Evolutionary conservation across 2,888 invertebrate genomes (phyloP), one percentile per base, ranked within the genome.

Genomic region (Augochlorella aurata): DNA sequence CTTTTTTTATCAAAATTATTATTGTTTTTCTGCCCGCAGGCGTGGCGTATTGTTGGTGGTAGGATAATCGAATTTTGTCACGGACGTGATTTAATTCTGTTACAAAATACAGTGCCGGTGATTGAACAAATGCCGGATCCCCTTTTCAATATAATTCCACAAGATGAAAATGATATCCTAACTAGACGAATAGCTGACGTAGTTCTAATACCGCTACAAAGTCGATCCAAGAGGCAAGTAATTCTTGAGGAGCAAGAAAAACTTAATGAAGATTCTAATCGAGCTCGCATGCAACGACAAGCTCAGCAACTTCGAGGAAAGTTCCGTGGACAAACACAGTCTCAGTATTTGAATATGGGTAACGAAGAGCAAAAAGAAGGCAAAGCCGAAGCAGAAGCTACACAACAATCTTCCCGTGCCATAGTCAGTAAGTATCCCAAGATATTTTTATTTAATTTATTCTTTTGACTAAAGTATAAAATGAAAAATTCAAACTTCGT

Each of bases 301-400:
- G 83, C 88, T 0, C 78, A 84, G 18, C 89, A 90, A 16, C 89
- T 87, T 78, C 84, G 88, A 47, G 95, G 95, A 38, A 94, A 95
- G 38, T 95, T 95, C 88, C 94, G 96, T 71, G 97, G 97, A 2
- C 97, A 97, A 93, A 97, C 97, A 0, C 97, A 97, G 92, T 97
- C 97, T 3, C 97, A 97, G 92, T 97, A 97, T 92, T 94, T 97
- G 88, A 96, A 96, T 91, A 95, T 96, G 87, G 96, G 96, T 74
- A 95, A 95, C 79, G 95, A 95, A 58, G 94, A 94, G 81, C 91
- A 94, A 83, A 91, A 94, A 77, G 95, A 95, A 63, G 97, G 97
- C 24, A 97, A 96, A 92, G 97, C 97, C 0, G 97, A 97, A 92
- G 97, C 97, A 0, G 96, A 97, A 92, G 97, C 97, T 5, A 96